Percentiles rank a stretch among this genome's conserved stretches.
Evolutionary conservation across 2,888 invertebrate genomes (phyloP).

Genomic region (Operophtera brumata): DNA sequence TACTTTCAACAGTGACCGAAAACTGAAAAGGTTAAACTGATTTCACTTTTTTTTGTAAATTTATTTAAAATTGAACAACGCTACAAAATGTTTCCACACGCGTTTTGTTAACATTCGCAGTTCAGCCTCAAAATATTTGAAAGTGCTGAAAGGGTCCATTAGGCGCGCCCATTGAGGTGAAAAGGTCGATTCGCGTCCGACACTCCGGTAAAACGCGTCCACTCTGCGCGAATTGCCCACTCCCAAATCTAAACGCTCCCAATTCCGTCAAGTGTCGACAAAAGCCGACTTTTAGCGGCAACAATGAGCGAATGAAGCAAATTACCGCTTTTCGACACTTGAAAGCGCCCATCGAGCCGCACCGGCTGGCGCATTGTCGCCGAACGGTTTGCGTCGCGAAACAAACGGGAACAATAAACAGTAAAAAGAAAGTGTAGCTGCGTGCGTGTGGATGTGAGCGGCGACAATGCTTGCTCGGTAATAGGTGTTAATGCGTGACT

Average conservation of each 20-base stretch:
- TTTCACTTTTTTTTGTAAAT: too few relatives aligned
- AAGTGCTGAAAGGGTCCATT: slow-evolving; percentile 38
- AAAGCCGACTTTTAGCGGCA: slow-evolving; percentile 76
- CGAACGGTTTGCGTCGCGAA: slow-evolving; percentile 75
- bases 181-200: slow-evolving; percentile 28
- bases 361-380: slow-evolving; percentile 66
- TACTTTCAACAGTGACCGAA: too few relatives aligned
- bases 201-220: slow-evolving; percentile 57
- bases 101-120: slow-evolving; percentile 17
- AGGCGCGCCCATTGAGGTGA: slow-evolving; percentile 36
- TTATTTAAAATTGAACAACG: too few relatives aligned
- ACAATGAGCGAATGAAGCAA: slow-evolving; percentile 77
- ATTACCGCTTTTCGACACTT: slow-evolving; percentile 77
- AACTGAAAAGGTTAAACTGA: too few relatives aligned
- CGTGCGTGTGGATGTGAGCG: slow-evolving; percentile 65
- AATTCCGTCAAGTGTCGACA: slow-evolving; percentile 76
- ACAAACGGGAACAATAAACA: slow-evolving; percentile 80
- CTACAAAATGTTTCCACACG: background rate
- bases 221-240: slow-evolving; percentile 72
- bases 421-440: slow-evolving; percentile 76
- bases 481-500: slow-evolving; percentile 76
- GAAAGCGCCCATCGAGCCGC: slow-evolving; percentile 73
- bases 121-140: slow-evolving; percentile 31
- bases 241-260: slow-evolving; percentile 77
- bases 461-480: slow-evolving; percentile 61